Percentiles rank a stretch among this genome's conserved stretches.
Evolutionary conservation across 2,113 vertebrate genomes (phyloP).

Genomic region (Platanista minor): DNA sequence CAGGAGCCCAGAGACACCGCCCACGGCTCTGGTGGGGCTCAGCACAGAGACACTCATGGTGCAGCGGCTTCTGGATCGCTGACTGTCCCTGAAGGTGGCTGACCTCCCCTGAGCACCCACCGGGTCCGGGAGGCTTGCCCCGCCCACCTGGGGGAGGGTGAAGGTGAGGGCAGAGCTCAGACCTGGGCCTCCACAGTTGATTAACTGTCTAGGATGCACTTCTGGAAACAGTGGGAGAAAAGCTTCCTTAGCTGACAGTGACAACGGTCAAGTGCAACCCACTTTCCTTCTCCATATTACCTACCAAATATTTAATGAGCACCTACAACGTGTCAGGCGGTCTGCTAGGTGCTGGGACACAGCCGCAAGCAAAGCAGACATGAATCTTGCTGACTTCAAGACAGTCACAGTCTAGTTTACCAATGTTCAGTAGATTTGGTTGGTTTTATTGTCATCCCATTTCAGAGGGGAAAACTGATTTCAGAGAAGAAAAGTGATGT

Average conservation of each 20-base stretch:
- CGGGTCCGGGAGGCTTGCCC: background rate
- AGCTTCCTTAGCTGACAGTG: background rate
- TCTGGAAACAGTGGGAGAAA: background rate
- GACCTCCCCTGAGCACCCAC: background rate
- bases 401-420: background rate
- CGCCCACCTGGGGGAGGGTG: background rate
- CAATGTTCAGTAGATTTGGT: background rate
- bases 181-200: background rate
- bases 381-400: background rate
- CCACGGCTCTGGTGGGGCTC: background rate
- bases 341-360: background rate
- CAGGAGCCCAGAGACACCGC: conserved; percentile 47
- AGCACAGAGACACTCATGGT: conserved; percentile 20
- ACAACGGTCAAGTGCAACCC: accelerated
- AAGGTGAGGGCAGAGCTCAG: background rate
- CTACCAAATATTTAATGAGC: background rate
- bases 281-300: no score
- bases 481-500: background rate
- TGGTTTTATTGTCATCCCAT: background rate
- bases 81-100: background rate
- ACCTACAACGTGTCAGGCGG: background rate
- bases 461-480: background rate
- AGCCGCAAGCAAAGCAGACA: no score
- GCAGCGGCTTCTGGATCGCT: accelerated
- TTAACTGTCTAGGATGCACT: background rate